These are phyloP conservation scores for Solea solea DNA, from an alignment of 2,113 vertebrate genomes.

Conservation along the genomic window DNA sequence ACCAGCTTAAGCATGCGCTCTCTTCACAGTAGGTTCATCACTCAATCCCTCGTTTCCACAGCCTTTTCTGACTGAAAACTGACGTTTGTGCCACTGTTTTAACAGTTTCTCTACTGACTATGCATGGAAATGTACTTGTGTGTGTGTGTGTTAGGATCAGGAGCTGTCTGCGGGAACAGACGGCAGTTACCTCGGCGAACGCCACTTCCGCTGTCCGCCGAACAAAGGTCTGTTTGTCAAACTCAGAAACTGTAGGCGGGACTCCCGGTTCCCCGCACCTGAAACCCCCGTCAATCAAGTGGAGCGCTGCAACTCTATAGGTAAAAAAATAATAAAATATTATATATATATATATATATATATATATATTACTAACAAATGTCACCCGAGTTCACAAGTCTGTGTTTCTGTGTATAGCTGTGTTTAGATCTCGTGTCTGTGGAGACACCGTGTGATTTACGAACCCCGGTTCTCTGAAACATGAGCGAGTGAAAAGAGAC, in stretches of 20 bases:
- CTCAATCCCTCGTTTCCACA: too few relatives aligned
- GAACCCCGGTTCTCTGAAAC: too few relatives aligned
- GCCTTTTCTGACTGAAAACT: neutral
- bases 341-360: too few relatives aligned
- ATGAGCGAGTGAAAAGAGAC: too few relatives aligned
- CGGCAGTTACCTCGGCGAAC: slow-evolving; percentile 81
- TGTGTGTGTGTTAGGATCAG: slow-evolving; percentile 77
- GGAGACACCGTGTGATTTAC: too few relatives aligned
- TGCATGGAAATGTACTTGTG: too few relatives aligned
- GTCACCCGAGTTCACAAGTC: too few relatives aligned
- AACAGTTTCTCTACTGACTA: neutral
- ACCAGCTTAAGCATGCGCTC: too few relatives aligned
- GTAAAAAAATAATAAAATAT: slow-evolving; percentile 49
- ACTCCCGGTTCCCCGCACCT: slow-evolving; percentile 82
- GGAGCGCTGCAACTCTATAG: slow-evolving; percentile 86
- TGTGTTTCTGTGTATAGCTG: too few relatives aligned
- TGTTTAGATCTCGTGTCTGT: too few relatives aligned
- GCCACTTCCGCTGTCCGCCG: slow-evolving; percentile 82
- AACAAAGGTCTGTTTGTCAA: slow-evolving; percentile 87
- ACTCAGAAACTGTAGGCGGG: slow-evolving; percentile 82
- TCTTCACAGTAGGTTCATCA: too few relatives aligned
- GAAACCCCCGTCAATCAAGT: slow-evolving; percentile 83
- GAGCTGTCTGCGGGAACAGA: slow-evolving; percentile 82
- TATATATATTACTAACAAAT: too few relatives aligned
- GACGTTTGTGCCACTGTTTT: neutral